A percentile compares a stretch with the other conserved stretches of the same genome.
Conservation (phyloP, 2,888 invertebrate genomes). For the Acrobasis suavella region DNA sequence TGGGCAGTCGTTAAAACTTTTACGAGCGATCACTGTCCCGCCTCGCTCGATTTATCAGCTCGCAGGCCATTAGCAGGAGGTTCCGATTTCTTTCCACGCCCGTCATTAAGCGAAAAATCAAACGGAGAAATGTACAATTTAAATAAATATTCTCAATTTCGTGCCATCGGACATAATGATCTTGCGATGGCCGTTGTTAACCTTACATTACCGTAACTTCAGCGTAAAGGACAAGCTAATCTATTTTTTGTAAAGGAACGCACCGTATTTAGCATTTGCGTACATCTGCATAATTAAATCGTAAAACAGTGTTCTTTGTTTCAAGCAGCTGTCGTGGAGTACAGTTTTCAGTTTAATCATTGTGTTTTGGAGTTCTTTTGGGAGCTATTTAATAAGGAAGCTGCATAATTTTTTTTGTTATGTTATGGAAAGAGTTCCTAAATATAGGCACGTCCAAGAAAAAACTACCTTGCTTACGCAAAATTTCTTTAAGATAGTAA, state of each 20-base stretch:
- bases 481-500: no score
- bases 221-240: neutral
- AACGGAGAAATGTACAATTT: slow-evolving; percentile 35
- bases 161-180: slow-evolving; percentile 13
- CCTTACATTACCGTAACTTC: slow-evolving; percentile 1
- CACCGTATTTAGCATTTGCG: slow-evolving; percentile 5
- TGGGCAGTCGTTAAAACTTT: slow-evolving; percentile 60
- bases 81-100: slow-evolving; percentile 45
- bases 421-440: no score
- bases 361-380: neutral
- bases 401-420: no score
- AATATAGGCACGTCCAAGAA: no score
- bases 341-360: neutral
- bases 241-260: slow-evolving; percentile 7
- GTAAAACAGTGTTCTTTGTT: slow-evolving; percentile 3
- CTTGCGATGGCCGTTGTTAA: slow-evolving; percentile 1
- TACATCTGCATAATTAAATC: slow-evolving; percentile 3
- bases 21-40: slow-evolving; percentile 50
- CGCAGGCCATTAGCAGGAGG: slow-evolving; percentile 49
- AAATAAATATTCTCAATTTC: slow-evolving; percentile 32
- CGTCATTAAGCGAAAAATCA: slow-evolving; percentile 36
- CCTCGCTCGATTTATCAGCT: slow-evolving; percentile 52
- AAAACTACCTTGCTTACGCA: no score
- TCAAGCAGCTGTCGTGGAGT: slow-evolving; percentile 9
- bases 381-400: neutral